These are phyloP conservation scores for Merodon equestris DNA, from an alignment of 2,888 invertebrate species.

Conservation along the genomic window DNA sequence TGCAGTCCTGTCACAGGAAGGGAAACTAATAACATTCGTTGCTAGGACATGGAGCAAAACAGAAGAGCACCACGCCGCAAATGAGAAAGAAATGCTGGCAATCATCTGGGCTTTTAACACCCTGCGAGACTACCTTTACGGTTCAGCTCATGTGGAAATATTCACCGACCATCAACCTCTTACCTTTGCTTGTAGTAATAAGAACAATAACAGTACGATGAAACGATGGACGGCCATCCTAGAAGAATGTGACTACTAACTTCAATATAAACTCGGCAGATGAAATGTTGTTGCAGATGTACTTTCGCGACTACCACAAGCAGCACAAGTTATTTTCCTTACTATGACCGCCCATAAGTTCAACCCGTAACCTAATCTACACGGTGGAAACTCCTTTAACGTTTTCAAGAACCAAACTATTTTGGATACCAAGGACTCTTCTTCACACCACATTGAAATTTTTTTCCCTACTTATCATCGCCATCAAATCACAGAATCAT, in stretches of 20 bases:
- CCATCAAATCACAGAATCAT: not conserved
- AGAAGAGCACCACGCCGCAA: not conserved
- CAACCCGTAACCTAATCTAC: slow-evolving; percentile 21
- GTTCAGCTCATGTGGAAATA: slow-evolving; percentile 6
- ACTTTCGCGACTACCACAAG: slow-evolving; percentile 23
- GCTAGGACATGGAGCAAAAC: not conserved
- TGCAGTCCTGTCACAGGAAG: too few species aligned
- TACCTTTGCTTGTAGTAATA: slow-evolving; percentile 28
- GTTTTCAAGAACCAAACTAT: slow-evolving; percentile 37
- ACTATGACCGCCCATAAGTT: slow-evolving; percentile 31
- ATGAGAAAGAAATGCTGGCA: not conserved
- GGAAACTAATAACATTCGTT: not conserved
- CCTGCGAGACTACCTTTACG: slow-evolving; percentile 14
- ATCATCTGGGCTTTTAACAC: slow-evolving; percentile 1
- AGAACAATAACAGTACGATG: slow-evolving; percentile 47
- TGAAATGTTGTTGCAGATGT: slow-evolving; percentile 71
- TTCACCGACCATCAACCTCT: slow-evolving; percentile 22
- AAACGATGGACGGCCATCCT: slow-evolving; percentile 43
- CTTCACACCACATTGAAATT: too few species aligned
- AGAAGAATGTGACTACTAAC: slow-evolving; percentile 39
- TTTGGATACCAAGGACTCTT: too few species aligned
- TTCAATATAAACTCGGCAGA: slow-evolving; percentile 76
- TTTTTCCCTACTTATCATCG: not conserved
- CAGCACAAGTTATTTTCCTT: slow-evolving; percentile 27
- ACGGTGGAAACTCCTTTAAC: slow-evolving; percentile 37